These are phyloP conservation scores for Drosophila nigromelanica DNA, from an alignment of 1,140 invertebrate genomes.

Conservation along the genomic window DNA sequence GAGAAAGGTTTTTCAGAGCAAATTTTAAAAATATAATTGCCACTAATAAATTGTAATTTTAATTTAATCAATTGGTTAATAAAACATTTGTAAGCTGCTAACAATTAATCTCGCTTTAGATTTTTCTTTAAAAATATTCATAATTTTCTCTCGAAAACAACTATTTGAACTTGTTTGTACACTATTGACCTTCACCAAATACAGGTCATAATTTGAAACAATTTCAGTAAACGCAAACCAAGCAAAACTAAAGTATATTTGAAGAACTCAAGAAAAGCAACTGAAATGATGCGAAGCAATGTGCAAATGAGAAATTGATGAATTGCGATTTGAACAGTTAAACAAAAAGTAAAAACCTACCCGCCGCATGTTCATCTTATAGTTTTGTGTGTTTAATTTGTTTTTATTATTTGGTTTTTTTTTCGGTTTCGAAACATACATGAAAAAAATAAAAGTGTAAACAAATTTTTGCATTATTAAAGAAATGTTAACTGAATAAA, in stretches of 20 bases:
- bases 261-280: not conserved
- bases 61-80: too few relatives aligned
- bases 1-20: too few relatives aligned
- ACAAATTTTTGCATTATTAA: slow-evolving; percentile 59
- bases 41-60: too few relatives aligned
- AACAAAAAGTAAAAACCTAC: slow-evolving; percentile 60
- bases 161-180: too few relatives aligned
- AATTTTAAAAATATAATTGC: too few relatives aligned
- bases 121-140: too few relatives aligned
- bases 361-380: slow-evolving; percentile 70
- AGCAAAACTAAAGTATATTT: not conserved
- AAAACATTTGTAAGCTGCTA: too few relatives aligned
- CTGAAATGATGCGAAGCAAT: slow-evolving; percentile 1
- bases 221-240: not conserved
- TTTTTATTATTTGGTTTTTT: slow-evolving; percentile 7
- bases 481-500: slow-evolving; percentile 39
- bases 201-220: not conserved
- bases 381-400: slow-evolving; percentile 29
- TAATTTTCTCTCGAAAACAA: not conserved
- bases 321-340: slow-evolving; percentile 14
- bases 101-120: too few relatives aligned
- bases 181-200: not conserved
- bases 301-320: slow-evolving; percentile 9
- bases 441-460: slow-evolving; percentile 62
- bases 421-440: slow-evolving; percentile 34